Conservation (phyloP, 1,140 invertebrate genomes). For the Trachelipus rathkii region DNA sequence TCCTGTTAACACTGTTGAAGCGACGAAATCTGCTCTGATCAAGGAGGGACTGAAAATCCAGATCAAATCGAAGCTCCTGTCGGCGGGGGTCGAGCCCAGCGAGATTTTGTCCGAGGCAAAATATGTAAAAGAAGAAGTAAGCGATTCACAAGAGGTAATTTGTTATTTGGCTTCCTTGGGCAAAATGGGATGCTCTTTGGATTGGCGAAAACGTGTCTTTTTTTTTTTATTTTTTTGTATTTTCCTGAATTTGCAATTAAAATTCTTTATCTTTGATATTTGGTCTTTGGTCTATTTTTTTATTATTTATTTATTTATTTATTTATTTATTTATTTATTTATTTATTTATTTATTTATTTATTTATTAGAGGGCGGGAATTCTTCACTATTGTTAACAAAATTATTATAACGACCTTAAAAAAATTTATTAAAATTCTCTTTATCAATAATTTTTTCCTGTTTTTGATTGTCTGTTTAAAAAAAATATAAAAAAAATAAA, state of each 20-base stretch:
- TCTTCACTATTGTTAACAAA: too few species aligned
- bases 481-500: too few species aligned
- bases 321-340: too few species aligned
- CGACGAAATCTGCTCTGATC: conserved; percentile 83
- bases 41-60: conserved; percentile 86
- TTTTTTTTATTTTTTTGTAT: background rate
- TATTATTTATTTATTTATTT: too few species aligned
- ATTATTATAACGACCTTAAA: too few species aligned
- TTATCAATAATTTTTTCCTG: too few species aligned
- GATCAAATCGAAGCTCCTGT: conserved; percentile 75
- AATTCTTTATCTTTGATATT: too few species aligned
- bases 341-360: too few species aligned
- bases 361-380: too few species aligned
- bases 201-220: background rate
- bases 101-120: conserved; percentile 39
- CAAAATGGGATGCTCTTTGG: background rate
- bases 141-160: conserved; percentile 23
- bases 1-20: conserved; percentile 51
- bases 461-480: too few species aligned
- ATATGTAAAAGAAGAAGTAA: conserved; percentile 39
- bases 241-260: background rate
- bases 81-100: conserved; percentile 50
- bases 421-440: too few species aligned
- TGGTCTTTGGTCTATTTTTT: too few species aligned
- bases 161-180: background rate